Conservation (phyloP, 2,888 invertebrate genomes). For the Hyppa rectilinea region DNA sequence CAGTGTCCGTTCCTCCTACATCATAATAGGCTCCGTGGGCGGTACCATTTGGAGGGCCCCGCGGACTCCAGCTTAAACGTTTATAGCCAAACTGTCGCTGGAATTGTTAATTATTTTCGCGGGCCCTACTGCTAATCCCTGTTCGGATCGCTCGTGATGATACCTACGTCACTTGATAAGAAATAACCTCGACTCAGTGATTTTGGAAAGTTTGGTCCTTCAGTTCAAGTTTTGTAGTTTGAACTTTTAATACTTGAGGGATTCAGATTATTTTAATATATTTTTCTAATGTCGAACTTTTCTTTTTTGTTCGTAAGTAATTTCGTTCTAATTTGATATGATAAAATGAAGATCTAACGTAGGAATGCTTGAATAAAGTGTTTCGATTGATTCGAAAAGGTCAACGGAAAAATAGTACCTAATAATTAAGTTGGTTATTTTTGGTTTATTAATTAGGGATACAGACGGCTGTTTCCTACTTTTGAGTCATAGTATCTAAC, state of each 20-base stretch:
- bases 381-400: not conserved
- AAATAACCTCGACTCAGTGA: constrained; percentile 47
- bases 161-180: constrained; percentile 50
- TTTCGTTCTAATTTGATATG: not conserved
- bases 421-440: not conserved
- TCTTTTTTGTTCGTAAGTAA: not conserved
- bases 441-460: no score
- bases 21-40: constrained; percentile 60
- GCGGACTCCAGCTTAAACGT: constrained; percentile 62
- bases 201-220: constrained; percentile 38
- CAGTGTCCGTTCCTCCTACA: constrained; percentile 43
- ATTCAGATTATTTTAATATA: not conserved
- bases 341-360: no score
- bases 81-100: constrained; percentile 61
- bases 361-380: no score
- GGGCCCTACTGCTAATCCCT: constrained; percentile 55
- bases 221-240: constrained; percentile 3
- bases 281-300: not conserved
- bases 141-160: constrained; percentile 55
- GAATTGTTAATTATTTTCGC: constrained; percentile 69
- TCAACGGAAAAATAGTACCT: not conserved
- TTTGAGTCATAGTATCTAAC: no score
- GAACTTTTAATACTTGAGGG: constrained; percentile 15
- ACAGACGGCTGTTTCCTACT: no score
- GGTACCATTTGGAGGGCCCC: constrained; percentile 59